Evolutionary conservation across 2,113 vertebrate species (phyloP), one percentile per base, ranked within the genome.

Genomic region (Oceanites oceanicus): DNA sequence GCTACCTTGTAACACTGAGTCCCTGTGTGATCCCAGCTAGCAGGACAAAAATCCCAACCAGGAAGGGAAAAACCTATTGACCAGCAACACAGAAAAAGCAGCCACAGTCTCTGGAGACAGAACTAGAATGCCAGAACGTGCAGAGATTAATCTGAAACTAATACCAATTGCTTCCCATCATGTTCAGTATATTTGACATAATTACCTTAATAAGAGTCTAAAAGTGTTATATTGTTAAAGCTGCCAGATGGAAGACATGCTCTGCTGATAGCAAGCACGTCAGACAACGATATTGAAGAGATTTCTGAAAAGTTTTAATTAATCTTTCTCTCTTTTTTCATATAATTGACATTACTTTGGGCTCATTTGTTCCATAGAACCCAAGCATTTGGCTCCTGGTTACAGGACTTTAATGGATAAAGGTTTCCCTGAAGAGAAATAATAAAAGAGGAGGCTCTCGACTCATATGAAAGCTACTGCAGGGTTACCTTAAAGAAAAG

Each of bases 281-380:
- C 81, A 96, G 79, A 79, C 59, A 92, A 88, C 7, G 42, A 93
- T 88, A 91, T 80, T 63, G 94, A 97, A 94, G 86, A 96, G 83
- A 87, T 68, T 84, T 97, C 86, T 85, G 73, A 97, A 96, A 97
- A 97, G 87, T 97, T 98, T 98, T 97, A 98, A 98, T 98, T 98
- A 97, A 97, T 98, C 96, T 97, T 84, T 96, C 83, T 79, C 79
- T 76, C 82, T 92, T 97, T 96, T 87, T 94, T 90, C 90, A 9
- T 91, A 45, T 96, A 97, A 96, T 96, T 97, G 97, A 91, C 95
- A 86, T 94, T 95, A 94, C 91, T 92, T 95, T 94, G 95, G 65
- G 87, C 87, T 97, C 91, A 87, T 86, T 93, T 92, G 72, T 93
- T 95, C 82, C 10, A 4, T 73, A 92, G 93, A 92, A 70, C 71